Evolutionary conservation across 2,888 invertebrate genomes (phyloP).

Genomic region (Macaria notata): DNA sequence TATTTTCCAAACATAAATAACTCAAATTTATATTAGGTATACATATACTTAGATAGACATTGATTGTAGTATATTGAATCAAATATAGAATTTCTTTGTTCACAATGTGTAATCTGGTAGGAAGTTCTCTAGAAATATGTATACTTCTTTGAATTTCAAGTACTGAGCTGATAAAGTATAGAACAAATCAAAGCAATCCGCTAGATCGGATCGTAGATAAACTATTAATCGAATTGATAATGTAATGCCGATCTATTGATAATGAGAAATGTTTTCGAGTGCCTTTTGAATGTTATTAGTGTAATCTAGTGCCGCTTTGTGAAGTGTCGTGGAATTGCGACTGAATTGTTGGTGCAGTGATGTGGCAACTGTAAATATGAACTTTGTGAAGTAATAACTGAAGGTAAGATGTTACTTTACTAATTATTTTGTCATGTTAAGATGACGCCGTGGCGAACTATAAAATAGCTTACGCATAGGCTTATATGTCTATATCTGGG

Average conservation of each 20-base stretch:
- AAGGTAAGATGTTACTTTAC: conserved; percentile 15
- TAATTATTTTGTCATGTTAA: no score
- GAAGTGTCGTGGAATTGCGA: conserved; percentile 24
- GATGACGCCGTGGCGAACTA: no score
- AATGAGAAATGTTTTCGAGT: conserved; percentile 41
- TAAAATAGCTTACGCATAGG: no score
- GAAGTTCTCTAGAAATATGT: conserved; percentile 26
- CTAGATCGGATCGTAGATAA: conserved; percentile 48
- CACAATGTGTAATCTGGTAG: conserved; percentile 27
- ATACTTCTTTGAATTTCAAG: conserved; percentile 4
- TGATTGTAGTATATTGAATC: no score
- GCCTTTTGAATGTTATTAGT: conserved; percentile 36
- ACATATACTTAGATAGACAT: no score
- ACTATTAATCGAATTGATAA: conserved; percentile 40
- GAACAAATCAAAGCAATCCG: conserved; percentile 46
- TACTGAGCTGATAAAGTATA: conserved; percentile 31
- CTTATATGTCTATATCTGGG: no score
- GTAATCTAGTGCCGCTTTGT: conserved; percentile 29
- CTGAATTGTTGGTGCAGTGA: conserved; percentile 22
- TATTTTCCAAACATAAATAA: neutral
- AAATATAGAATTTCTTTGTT: neutral
- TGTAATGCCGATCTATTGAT: conserved; percentile 44
- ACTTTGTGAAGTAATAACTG: conserved; percentile 15
- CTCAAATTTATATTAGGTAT: no score
- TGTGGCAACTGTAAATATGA: conserved; percentile 25